Evolutionary conservation across 2,888 invertebrate species (phyloP), one percentile per base, ranked within the genome.

Genomic region (Chydorus sphaericus): DNA sequence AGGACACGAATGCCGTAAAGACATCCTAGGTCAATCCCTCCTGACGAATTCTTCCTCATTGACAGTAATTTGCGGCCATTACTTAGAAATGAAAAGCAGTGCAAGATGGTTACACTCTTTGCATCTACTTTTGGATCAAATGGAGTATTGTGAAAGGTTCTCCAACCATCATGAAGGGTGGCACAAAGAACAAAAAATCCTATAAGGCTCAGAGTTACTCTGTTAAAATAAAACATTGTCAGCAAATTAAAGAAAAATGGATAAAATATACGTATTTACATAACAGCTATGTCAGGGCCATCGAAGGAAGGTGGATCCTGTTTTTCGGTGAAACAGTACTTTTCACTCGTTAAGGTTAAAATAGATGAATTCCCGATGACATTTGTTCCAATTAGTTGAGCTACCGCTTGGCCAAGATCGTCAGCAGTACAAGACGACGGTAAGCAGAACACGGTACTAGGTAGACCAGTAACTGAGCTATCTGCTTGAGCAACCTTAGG

Each of bases 321-420:
- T 16, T 16, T 28, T 33, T 31, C 48, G 16, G 18, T 48, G 30
- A 31, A 55, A 36, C 55, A 55, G 26, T 48, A 55, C 10, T 49
- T 16, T 14, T 55, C 55, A 18, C 33, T 36, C 6, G 48, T 20
- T 16, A 33, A 11, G 16, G 28, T 36, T 0, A 49, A 20, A 1
- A 48, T 18, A 26, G 28, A 36, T 4, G 11, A 8, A 10, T 48
- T 20, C 2, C 26, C 36, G 14, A 52, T 33, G 36, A 31, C 36
- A 20, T 36, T 36, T 16, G 7, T 20, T 6, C 52, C 52, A 16
- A 52, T n/a, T 4, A 52, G 36, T 14, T 52, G 20, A 11, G 33
- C 36, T 4, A 52, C 31, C 1, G 52, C 52, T 33, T 52, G 31
- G 2, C 36, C 33, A n/a, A 52, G 18, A 3, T 52, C 52, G n/a